Evolutionary conservation across 1,140 invertebrate genomes (phyloP).

Genomic region (Octopus sinensis): DNA sequence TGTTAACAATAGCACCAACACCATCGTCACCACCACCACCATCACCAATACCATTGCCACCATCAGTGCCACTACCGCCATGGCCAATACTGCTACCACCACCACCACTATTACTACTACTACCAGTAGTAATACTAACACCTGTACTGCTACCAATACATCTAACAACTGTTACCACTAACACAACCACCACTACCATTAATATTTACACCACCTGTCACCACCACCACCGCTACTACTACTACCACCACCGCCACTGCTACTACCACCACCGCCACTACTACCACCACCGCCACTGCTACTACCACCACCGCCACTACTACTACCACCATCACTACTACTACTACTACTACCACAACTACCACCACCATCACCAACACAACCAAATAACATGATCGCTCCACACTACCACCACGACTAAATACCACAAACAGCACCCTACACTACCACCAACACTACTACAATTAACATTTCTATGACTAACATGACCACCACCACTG

Average conservation of each 20-base stretch:
- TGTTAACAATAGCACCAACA: not conserved
- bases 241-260: not conserved
- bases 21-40: not conserved
- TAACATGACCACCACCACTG: no score
- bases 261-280: not conserved
- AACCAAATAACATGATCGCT: no score
- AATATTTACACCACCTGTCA: not conserved
- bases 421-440: no score
- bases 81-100: not conserved
- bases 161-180: not conserved
- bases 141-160: not conserved
- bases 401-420: no score
- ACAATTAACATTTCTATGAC: no score
- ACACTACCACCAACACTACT: no score
- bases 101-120: not conserved
- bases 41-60: not conserved
- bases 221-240: not conserved
- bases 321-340: no score
- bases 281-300: not conserved
- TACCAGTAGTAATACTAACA: not conserved
- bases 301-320: not conserved
- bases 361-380: no score
- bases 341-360: no score
- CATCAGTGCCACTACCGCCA: not conserved
- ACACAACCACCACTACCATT: not conserved